Evolutionary conservation across 2,113 vertebrate genomes (phyloP), one percentile per base, ranked within the genome.

Genomic region (Labrus mixtus): DNA sequence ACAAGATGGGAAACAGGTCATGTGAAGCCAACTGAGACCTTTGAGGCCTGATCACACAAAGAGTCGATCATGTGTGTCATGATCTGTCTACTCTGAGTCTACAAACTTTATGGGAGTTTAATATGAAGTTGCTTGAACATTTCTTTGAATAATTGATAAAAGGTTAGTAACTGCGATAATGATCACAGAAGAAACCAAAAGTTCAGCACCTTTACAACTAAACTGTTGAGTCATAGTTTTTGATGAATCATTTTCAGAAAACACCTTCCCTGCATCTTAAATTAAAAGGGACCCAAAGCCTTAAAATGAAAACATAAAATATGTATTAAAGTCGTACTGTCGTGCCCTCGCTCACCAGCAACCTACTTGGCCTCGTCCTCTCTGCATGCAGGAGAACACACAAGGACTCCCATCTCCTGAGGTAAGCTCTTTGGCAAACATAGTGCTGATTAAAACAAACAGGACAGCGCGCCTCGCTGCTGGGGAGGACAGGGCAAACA

Each of bases 371-470:
- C 68, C 80, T 78, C 17, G 54, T 87, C 85, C 76, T 85, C 70
- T 69, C 64, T 60, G 73, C 74, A 56, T 78, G 20, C 63, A 77
- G 62, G 77, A 82, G 76, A 85, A 75, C 74, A 81, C 87, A 82
- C 83, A 90, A 90, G 85, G 79, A 88, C 87, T 89, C 78, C 81
- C 76, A 87, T 86, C 89, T 90, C 81, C 85, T 83, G 79, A 87
- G 83, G 76, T 73, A 90, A 91, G 90, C 86, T 89, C 85, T 92
- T 91, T 87, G 85, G 84, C 90, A 94, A 94, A 93, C 90, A 93
- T 33, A 74, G 69, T 70, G 85, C 88, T 92, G 90, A 93, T 93
- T 93, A 92, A 93, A 93, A 93, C 88, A 93, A 94, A 93, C 91
- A 93, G 90, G 63, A 57, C 68, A 22, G 76, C 57, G 56, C 89